phyloP scores from a whole-genome alignment of 2,113 vertebrate genomes.

The Labeo catla region DNA sequence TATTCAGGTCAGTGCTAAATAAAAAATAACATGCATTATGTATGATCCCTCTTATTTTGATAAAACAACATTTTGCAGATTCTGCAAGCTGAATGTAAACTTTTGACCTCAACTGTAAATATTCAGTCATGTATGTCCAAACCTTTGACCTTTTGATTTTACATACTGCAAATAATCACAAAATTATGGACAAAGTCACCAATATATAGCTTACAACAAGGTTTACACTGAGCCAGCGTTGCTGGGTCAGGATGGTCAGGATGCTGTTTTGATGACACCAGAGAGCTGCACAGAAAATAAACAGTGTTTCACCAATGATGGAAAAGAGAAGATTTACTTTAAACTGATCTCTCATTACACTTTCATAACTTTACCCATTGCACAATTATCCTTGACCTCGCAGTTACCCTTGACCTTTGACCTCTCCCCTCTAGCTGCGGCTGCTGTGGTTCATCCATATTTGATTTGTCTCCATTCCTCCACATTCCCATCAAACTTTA shows the following conservation, averaged over 20 bases:
- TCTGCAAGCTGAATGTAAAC: too few relatives aligned
- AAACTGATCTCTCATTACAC: neutral
- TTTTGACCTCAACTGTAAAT: too few relatives aligned
- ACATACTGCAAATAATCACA: neutral
- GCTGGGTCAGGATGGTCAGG: neutral
- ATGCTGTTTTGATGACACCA: neutral
- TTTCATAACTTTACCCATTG: neutral
- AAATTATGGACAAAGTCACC: neutral
- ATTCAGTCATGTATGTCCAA: neutral
- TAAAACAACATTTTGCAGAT: too few relatives aligned
- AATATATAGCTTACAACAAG: neutral
- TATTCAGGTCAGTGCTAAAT: too few relatives aligned
- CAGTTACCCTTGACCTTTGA: neutral
- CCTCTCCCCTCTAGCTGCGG: conserved; percentile 1
- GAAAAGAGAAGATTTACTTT: neutral
- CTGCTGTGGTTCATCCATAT: conserved; percentile 33
- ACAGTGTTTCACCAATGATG: neutral
- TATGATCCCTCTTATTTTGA: too few relatives aligned
- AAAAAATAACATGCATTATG: too few relatives aligned
- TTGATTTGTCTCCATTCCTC: conserved; percentile 40
- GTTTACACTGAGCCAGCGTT: neutral
- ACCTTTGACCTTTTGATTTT: neutral
- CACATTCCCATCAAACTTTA: conserved; percentile 36
- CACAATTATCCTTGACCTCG: neutral
- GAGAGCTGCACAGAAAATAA: neutral